A percentile compares a stretch with the other conserved stretches of the same genome.
Evolutionary conservation across 2,113 vertebrate genomes (phyloP).

Genomic region (Rattus rattus): DNA sequence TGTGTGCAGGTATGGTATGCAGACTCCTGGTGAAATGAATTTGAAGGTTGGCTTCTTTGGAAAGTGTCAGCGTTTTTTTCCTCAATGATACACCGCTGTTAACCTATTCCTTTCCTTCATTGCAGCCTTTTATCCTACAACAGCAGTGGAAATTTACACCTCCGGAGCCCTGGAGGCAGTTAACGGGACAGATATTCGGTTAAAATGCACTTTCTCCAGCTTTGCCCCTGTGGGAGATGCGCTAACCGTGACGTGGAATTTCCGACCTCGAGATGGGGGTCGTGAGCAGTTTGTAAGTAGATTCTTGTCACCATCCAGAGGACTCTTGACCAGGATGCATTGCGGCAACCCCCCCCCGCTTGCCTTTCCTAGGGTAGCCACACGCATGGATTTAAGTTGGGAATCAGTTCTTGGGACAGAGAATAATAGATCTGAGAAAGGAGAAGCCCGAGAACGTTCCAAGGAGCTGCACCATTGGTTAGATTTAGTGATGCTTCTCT

Average conservation of each 20-base stretch:
- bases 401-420: not conserved
- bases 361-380: not conserved
- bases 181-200: constrained; percentile 93
- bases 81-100: not conserved
- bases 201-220: constrained; percentile 95
- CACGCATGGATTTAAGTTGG: not conserved
- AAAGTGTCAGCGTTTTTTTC: constrained; percentile 1
- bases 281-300: constrained; percentile 90
- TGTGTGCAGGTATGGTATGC: fast-evolving
- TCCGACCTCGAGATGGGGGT: constrained; percentile 89
- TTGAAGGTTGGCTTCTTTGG: not conserved
- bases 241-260: constrained; percentile 91
- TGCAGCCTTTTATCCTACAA: constrained; percentile 85
- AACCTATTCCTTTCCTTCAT: not conserved
- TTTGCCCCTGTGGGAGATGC: constrained; percentile 83
- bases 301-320: not conserved
- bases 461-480: not conserved
- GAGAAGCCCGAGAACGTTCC: not conserved
- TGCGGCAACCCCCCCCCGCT: not conserved
- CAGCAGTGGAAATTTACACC: constrained; percentile 91
- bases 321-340: not conserved
- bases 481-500: not conserved
- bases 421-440: not conserved
- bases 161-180: constrained; percentile 89
- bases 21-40: not conserved